Base-by-base conservation (phyloP, 2,797 vertebrate species). In the Gallinago solitaria region DNA sequence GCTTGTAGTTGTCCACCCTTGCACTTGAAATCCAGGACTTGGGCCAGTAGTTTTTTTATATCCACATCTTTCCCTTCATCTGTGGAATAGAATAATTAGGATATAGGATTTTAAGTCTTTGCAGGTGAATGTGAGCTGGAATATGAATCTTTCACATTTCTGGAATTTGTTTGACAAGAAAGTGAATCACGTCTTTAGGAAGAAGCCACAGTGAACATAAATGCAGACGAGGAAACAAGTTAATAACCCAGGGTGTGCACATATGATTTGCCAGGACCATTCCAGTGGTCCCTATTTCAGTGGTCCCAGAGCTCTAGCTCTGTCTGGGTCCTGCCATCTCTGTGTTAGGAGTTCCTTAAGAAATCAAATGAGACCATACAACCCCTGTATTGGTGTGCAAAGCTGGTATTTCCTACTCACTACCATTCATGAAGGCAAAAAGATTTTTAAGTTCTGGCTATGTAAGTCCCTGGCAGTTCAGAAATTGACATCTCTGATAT, bases 231-330 rank as follows among this genome's bases (percentile, higher is more conserved):
- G 14, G 21, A 64, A 68, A 28, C 24, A 45, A 64, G 11, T 48
- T 86, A 53, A 41, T 59, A 63, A 77, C 6, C 32, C 30, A 59
- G 14, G 12, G 2, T 47, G 20, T 48, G 41, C 56, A 48, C 30
- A 8, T 33, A 24, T 0, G 1, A 35, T 19, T 59, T 54, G 24
- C 35, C 35, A 60, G n/a, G 14, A 54, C 24, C 1, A 0, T n/a
- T 12, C 27, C 56, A 53, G 24, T 9, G 25, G 21, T 71, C 35
- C 9, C 33, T 60, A 19, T 69, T 79, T 59, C 37, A 53, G 30
- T 50, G 13, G 24, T 83, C 25, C 19, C 41, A 51, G 37, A 65
- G 10, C 9, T 70, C n/a, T 77, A 65, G 10, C 9, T 65, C n/a
- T 77, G 54, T 11, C 25, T 73, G 13, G 5, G 9, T 57, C 71